Percentiles rank a stretch among this genome's conserved stretches.
phyloP scores from a whole-genome alignment of 2,888 invertebrate genomes.

The Pseudolycoriella hygida region DNA sequence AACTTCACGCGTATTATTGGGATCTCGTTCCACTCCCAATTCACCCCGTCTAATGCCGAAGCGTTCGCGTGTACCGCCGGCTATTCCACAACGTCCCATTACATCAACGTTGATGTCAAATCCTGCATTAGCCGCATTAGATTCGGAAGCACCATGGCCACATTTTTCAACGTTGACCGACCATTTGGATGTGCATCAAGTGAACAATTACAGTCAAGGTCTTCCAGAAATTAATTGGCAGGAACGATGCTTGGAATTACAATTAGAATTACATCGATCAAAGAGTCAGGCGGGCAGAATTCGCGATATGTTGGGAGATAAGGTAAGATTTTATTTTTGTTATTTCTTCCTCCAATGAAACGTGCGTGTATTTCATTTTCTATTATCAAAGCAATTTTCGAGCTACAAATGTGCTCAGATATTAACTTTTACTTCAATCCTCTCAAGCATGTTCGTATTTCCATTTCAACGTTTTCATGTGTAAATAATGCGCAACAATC shows the following conservation, averaged over 20 bases:
- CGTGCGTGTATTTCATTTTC: too few species aligned
- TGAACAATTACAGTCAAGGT: conserved; percentile 26
- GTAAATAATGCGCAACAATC: too few species aligned
- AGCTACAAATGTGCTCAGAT: too few species aligned
- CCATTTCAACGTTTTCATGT: too few species aligned
- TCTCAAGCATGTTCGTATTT: too few species aligned
- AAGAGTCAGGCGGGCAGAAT: conserved; percentile 75
- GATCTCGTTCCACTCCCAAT: conserved; percentile 45
- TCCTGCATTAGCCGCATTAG: conserved; percentile 20
- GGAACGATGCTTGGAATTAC: conserved; percentile 70
- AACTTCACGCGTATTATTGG: conserved; percentile 5
- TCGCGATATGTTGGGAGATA: conserved; percentile 74
- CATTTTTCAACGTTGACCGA: conserved; percentile 24
- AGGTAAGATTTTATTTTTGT: too few species aligned
- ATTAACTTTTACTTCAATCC: too few species aligned
- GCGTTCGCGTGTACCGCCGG: conserved; percentile 30
- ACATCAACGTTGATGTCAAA: conserved; percentile 16
- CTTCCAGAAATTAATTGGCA: conserved; percentile 60
- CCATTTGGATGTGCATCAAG: conserved; percentile 25
- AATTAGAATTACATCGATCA: conserved; percentile 70
- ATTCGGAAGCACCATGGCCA: conserved; percentile 21
- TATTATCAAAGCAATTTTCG: too few species aligned
- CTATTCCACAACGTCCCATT: conserved; percentile 22
- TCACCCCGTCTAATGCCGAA: conserved; percentile 53
- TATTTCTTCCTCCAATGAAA: too few species aligned